Evolutionary conservation across 2,888 invertebrate species (phyloP).

Genomic region (Tupiocoris notatus): DNA sequence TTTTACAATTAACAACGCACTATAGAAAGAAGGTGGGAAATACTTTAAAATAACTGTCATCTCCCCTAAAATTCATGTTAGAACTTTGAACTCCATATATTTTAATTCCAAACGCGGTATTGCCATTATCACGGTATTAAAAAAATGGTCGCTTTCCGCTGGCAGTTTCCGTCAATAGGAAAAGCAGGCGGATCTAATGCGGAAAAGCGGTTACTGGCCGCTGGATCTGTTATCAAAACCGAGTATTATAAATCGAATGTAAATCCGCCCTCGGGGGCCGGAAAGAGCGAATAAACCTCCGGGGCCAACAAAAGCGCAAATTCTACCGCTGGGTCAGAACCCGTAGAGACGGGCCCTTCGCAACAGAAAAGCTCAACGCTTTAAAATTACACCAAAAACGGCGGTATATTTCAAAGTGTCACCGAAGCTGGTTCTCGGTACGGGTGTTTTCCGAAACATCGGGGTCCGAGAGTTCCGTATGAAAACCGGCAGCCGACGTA

Average conservation of each 20-base stretch:
- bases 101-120: background rate
- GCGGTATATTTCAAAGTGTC: slow-evolving; percentile 40
- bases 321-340: background rate
- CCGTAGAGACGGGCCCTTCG: slow-evolving; percentile 1
- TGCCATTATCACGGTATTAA: background rate
- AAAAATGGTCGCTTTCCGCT: slow-evolving; percentile 1
- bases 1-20: too few relatives aligned
- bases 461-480: background rate
- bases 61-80: too few relatives aligned
- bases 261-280: slow-evolving; percentile 18
- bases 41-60: too few relatives aligned
- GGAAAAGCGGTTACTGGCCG: slow-evolving; percentile 8
- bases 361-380: slow-evolving; percentile 15
- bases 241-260: slow-evolving; percentile 42
- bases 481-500: background rate
- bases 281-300: slow-evolving; percentile 15
- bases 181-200: background rate
- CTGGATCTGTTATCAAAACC: slow-evolving; percentile 24
- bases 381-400: slow-evolving; percentile 32
- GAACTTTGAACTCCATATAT: background rate
- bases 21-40: too few relatives aligned
- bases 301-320: slow-evolving; percentile 10
- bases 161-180: slow-evolving; percentile 1
- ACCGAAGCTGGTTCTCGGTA: slow-evolving; percentile 6
- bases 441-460: background rate